A percentile compares a stretch with the other conserved stretches of the same genome.
phyloP scores from a whole-genome alignment of 1,140 invertebrate species.

The Pogonognathellus flavescens region DNA sequence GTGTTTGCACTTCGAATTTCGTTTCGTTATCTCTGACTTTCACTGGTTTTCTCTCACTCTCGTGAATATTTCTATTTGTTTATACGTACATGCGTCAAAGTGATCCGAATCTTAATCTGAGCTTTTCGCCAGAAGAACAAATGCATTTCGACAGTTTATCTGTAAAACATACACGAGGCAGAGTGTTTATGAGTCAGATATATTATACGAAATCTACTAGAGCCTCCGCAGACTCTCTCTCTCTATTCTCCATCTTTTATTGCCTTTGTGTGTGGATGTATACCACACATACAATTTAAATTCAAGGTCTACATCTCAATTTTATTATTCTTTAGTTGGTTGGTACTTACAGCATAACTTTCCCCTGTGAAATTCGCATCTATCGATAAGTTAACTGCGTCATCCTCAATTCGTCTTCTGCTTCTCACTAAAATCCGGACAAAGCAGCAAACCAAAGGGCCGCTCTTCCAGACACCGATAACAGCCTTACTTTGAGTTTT shows the following conservation, averaged over 20 bases:
- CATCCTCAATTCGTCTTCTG: conserved; percentile 14
- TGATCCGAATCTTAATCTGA: conserved; percentile 28
- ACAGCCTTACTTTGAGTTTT: conserved; percentile 29
- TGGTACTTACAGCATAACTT: conserved; percentile 30
- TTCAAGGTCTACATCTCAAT: neutral
- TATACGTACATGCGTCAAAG: neutral
- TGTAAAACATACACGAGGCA: conserved; percentile 12
- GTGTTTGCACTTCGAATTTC: no score
- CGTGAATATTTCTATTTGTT: neutral
- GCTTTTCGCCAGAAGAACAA: neutral
- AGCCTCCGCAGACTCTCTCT: neutral
- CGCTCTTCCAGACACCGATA: conserved; percentile 1
- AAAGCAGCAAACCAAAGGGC: neutral
- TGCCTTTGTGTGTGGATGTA: neutral
- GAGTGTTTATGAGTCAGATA: neutral
- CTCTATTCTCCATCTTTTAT: neutral
- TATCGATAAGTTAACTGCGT: conserved; percentile 40
- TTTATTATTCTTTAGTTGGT: conserved; percentile 23
- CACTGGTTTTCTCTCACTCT: neutral
- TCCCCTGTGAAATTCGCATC: conserved; percentile 35
- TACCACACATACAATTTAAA: neutral
- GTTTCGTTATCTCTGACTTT: neutral
- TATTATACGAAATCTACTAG: no score
- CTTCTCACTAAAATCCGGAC: neutral
- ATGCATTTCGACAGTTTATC: neutral